Evolutionary conservation across 2,888 invertebrate genomes (phyloP).

Genomic region (Mythimna pallens): DNA sequence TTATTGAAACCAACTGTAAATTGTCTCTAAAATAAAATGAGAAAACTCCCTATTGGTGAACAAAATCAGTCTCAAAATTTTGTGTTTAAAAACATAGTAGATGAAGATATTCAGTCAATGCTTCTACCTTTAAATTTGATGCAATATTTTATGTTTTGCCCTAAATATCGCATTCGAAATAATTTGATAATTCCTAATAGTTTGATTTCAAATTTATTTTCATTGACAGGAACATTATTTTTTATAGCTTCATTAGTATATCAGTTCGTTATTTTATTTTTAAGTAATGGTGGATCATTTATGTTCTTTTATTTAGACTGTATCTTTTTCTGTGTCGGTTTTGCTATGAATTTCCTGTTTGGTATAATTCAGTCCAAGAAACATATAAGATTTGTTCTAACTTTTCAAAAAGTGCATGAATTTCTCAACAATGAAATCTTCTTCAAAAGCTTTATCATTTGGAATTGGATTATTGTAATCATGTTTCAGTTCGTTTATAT

Average conservation of each 20-base stretch:
- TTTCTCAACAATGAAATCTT: conserved; percentile 9
- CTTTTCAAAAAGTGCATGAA: conserved; percentile 23
- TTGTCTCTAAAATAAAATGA: conserved; percentile 2
- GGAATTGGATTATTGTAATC: conserved; percentile 14
- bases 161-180: conserved; percentile 22
- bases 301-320: conserved; percentile 1
- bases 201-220: neutral
- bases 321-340: conserved; percentile 11
- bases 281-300: neutral
- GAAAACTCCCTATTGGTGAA: neutral
- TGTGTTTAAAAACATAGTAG: neutral
- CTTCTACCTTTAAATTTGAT: conserved; percentile 24
- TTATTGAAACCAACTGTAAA: neutral
- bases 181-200: conserved; percentile 10
- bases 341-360: conserved; percentile 2
- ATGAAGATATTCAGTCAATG: conserved; percentile 22
- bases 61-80: neutral
- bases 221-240: conserved; percentile 5
- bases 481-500: neutral
- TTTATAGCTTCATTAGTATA: neutral
- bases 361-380: neutral
- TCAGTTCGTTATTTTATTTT: no score
- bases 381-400: conserved; percentile 15
- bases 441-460: neutral
- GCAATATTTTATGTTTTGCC: conserved; percentile 14